Evolutionary conservation across 2,888 invertebrate species (phyloP).

Genomic region (Oxystoma pomonae): DNA sequence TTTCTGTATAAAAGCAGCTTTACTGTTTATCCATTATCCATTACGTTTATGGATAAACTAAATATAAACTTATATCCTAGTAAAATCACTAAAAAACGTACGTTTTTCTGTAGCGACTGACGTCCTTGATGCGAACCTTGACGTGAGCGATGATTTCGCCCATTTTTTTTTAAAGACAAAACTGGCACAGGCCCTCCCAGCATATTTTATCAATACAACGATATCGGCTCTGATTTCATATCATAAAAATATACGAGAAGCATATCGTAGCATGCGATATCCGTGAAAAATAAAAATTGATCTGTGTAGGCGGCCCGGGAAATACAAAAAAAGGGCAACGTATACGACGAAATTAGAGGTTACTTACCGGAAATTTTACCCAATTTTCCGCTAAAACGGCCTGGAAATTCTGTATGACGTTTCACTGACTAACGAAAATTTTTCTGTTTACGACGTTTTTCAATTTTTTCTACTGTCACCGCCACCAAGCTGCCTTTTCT

Average conservation of each 20-base stretch:
- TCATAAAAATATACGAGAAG: constrained; percentile 33
- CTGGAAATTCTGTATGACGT: constrained; percentile 33
- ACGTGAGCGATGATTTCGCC: constrained; percentile 45
- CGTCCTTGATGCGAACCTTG: constrained; percentile 41
- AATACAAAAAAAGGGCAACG: constrained; percentile 9
- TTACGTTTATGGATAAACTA: too few relatives aligned
- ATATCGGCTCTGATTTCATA: too few relatives aligned
- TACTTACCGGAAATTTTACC: constrained; percentile 48
- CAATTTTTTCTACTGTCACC: constrained; percentile 43
- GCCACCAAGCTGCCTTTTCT: constrained; percentile 22
- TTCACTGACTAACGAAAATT: constrained; percentile 37
- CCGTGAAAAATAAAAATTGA: constrained; percentile 36
- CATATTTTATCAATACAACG: constrained; percentile 47
- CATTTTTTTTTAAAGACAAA: constrained; percentile 37
- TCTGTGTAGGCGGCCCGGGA: constrained; percentile 15
- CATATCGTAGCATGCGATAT: constrained; percentile 39
- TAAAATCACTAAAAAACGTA: too few relatives aligned
- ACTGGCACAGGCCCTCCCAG: constrained; percentile 38
- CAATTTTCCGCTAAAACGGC: constrained; percentile 33
- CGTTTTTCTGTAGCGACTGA: constrained; percentile 32
- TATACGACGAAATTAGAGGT: constrained; percentile 6
- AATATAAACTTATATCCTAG: too few relatives aligned
- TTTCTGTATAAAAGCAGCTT: too few relatives aligned
- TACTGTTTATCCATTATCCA: too few relatives aligned
- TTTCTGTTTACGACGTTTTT: constrained; percentile 44